Base-by-base conservation (phyloP, 2,888 invertebrate genomes). In the Euplagia quadripunctaria region DNA sequence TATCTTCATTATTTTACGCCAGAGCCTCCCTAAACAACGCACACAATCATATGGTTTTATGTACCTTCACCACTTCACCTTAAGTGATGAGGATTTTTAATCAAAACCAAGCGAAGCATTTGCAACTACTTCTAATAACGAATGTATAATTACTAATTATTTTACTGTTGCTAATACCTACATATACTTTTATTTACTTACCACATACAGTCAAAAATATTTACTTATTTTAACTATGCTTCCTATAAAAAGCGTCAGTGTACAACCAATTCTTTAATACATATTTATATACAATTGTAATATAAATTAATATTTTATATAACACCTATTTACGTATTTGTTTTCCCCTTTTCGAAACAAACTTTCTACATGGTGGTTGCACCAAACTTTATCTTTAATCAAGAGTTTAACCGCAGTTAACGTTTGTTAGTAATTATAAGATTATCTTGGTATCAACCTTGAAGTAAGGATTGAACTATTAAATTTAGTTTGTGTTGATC, bases 261-360 rank as follows among this genome's bases (percentile, higher is more conserved):
- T 83, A 82, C 83, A 83, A 83, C 80, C 77, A 71, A 85, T 78
- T 71, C 63, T 69, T 64, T 73, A n/a, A 1, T 74, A 55, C n/a
- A 70, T 73, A 71, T 73, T n/a, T 82, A 77, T 84, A 8, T 82
- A 83, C 79, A 81, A 78, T 71, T 66, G 70, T 78, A 71, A 77
- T 76, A 64, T 70, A 81, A 78, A 70, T 72, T 85, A 76, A 75
- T 77, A 76, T 85, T 80, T 80, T 78, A 82, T 84, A 84, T 89
- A 91, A 92, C 88, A 88, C 90, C 93, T 92, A 91, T 84, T 92
- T 94, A 95, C 95, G 95, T 95, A 94, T 95, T 92, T 91, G 91
- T 94, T 95, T 95, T 95, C 94, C 94, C 95, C 94, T 94, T 93
- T 93, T 90, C 88, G 88, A 90, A 91, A 91, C 75, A 85, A 89